Evolutionary conservation across 2,113 vertebrate species (phyloP), one percentile per base, ranked within the genome.

Genomic region (Macaca mulatta): DNA sequence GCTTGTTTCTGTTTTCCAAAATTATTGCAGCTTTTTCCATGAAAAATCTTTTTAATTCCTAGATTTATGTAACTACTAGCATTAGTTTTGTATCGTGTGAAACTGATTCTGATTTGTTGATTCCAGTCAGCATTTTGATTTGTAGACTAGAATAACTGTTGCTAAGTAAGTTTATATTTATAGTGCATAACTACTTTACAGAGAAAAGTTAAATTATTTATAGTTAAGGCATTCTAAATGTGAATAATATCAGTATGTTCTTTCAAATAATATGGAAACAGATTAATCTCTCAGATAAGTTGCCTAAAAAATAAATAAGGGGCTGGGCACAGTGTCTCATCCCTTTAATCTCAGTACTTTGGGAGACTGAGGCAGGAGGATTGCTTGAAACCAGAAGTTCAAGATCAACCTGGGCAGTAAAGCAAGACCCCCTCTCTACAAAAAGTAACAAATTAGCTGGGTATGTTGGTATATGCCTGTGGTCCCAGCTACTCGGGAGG

Each of bases 21-120:
- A 61, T 92, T 96, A 64, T 74, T 96, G n/a, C 82, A 97, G n/a
- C 87, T 95, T 45, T n/a, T 98, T 91, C 96, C 75, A 61, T 93
- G 59, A 88, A 97, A 13, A 69, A 27, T 96, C 2, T 55, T 97
- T 95, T 92, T 88, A 20, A 89, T 85, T 96, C 96, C 22, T 92
- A 75, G 38, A 93, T 98, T 78, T 77, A 84, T 30, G 40, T 35
- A 70, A 79, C 35, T 81, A 13, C 79, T 96, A 82, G 43, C 50
- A n/a, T 85, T 97, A 55, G 48, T 94, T 95, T 85, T 95, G 12
- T 93, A 74, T 97, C 74, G 57, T 88, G 81, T 43, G 52, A 96
- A 38, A 40, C 89, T 82, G 52, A 85, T 86, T 94, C 9, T 77
- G 40, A 85, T 69, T 96, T 96, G 77, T 90, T 69, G 23, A 89